These are phyloP conservation scores for Marasmarcha lunaedactyla DNA, from an alignment of 2,888 invertebrate genomes.

Conservation along the genomic window DNA sequence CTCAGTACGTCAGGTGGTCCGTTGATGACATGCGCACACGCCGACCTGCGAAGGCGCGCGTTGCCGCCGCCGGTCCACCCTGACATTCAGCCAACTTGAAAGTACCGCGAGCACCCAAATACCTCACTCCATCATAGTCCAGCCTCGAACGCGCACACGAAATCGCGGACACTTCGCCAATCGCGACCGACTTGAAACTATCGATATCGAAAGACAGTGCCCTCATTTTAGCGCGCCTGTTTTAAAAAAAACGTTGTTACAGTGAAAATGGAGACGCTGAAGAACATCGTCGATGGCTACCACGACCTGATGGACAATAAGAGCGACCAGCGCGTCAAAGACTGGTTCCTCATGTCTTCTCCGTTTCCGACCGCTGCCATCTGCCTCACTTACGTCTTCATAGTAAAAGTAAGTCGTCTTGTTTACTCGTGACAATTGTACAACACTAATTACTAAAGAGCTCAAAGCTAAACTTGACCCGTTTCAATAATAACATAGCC, in stretches of 20 bases:
- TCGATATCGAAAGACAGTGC: too few species aligned
- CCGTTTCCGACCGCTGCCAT: constrained; percentile 83
- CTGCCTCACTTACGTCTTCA: constrained; percentile 80
- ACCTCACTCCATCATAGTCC: background rate
- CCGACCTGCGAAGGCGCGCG: too few species aligned
- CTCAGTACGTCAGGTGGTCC: too few species aligned
- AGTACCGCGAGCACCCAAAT: background rate
- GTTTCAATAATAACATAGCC: constrained; percentile 1
- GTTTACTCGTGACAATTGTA: background rate
- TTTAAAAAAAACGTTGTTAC: too few species aligned
- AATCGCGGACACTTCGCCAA: background rate
- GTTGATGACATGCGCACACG: too few species aligned
- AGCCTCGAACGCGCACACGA: background rate
- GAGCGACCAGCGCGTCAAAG: constrained; percentile 84
- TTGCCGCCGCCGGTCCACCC: background rate
- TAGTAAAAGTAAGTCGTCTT: constrained; percentile 74
- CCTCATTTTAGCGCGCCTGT: too few species aligned
- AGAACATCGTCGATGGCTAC: constrained; percentile 73
- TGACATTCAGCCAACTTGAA: background rate
- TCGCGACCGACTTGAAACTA: too few species aligned
- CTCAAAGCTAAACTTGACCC: constrained; percentile 1
- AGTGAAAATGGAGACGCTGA: constrained; percentile 73
- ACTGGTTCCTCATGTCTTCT: constrained; percentile 85
- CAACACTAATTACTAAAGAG: background rate
- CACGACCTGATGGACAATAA: constrained; percentile 86